phyloP scores from a whole-genome alignment of 2,113 vertebrate genomes.

The Cygnus atratus region DNA sequence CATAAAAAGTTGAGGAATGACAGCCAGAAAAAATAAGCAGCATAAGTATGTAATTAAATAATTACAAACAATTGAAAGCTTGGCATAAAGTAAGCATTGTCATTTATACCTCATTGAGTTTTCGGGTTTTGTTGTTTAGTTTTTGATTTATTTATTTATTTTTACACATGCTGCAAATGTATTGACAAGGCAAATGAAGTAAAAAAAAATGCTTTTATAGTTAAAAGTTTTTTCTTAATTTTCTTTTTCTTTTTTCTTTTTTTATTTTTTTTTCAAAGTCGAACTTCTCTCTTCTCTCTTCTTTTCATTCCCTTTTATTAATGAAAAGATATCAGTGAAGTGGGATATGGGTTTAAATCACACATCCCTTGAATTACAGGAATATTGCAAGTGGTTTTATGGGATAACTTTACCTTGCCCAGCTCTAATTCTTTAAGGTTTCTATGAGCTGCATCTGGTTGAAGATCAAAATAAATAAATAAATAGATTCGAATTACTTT shows the following conservation, averaged over 20 bases:
- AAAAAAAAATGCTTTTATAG: not conserved
- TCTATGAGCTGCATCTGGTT: not conserved
- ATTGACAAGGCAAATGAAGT: no score
- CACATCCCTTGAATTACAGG: not conserved
- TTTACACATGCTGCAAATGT: not conserved
- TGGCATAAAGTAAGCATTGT: slow-evolving; percentile 3
- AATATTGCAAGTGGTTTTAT: not conserved
- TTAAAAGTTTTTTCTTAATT: not conserved
- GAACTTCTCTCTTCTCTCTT: not conserved
- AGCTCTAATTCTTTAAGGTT: not conserved
- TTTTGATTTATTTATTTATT: not conserved
- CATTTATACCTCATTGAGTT: slow-evolving; percentile 5
- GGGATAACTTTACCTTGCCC: not conserved
- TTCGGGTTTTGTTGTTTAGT: fast-evolving
- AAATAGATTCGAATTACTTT: not conserved
- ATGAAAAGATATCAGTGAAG: not conserved
- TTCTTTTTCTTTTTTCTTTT: not conserved
- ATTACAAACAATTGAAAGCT: not conserved
- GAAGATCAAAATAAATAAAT: not conserved
- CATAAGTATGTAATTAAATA: not conserved
- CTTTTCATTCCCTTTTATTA: not conserved
- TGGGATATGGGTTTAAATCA: not conserved
- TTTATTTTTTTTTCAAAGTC: not conserved
- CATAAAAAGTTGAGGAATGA: not conserved
- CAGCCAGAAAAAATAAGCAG: not conserved